phyloP scores from a whole-genome alignment of 2,113 vertebrate species.

The western clawed frog (Xenopus tropicalis) region DNA sequence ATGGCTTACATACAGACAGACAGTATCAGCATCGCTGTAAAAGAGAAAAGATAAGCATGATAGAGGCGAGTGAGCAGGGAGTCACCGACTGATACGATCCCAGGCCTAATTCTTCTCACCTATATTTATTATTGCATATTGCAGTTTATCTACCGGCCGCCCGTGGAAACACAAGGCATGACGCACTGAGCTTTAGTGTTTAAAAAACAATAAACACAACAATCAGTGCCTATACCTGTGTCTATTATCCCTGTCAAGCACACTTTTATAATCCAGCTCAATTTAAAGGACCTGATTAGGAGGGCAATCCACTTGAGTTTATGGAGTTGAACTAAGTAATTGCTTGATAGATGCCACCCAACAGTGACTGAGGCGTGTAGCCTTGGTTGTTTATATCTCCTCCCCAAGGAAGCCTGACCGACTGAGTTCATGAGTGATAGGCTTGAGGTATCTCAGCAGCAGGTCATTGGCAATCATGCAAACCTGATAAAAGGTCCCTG shows the following conservation, averaged over 20 bases:
- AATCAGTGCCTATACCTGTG: too few relatives aligned
- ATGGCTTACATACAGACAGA: too few relatives aligned
- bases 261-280: neutral
- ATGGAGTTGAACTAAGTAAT: conserved; percentile 11
- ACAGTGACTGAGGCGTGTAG: neutral
- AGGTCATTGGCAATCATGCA: neutral
- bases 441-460: neutral
- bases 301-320: neutral
- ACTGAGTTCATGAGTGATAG: neutral
- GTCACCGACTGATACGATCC: neutral
- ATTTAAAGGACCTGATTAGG: neutral
- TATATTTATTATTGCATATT: neutral
- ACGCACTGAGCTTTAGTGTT: neutral
- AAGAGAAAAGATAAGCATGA: too few relatives aligned
- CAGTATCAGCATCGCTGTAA: too few relatives aligned
- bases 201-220: too few relatives aligned
- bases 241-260: too few relatives aligned
- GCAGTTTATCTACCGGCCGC: neutral
- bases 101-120: neutral
- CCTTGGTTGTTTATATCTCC: neutral
- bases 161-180: neutral
- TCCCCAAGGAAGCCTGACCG: neutral
- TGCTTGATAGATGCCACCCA: neutral
- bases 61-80: too few relatives aligned
- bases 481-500: neutral